Percentiles rank a stretch among this genome's conserved stretches.
Evolutionary conservation across 2,113 vertebrate species (phyloP).

Genomic region (Seriola dumerili): DNA sequence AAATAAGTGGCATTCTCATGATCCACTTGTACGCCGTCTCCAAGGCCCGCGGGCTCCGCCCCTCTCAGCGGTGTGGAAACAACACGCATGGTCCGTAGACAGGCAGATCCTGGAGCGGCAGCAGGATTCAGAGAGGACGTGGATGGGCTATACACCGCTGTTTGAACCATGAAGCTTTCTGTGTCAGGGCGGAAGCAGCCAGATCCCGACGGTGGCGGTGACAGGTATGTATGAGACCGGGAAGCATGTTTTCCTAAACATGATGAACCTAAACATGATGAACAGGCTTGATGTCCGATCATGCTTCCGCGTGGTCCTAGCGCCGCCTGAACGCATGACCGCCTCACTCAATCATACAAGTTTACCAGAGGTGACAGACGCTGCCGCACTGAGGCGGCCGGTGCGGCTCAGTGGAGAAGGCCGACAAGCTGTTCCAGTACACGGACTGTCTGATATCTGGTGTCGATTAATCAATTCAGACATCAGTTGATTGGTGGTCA

Average conservation of each 20-base stretch:
- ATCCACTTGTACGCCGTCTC: slow-evolving; percentile 75
- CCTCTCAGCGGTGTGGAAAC: slow-evolving; percentile 63
- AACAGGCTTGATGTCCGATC: slow-evolving; percentile 26
- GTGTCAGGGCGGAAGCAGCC: neutral
- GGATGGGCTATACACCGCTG: neutral
- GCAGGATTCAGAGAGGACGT: slow-evolving; percentile 1
- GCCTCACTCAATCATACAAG: slow-evolving; percentile 74
- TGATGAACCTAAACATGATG: neutral
- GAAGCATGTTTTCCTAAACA: neutral
- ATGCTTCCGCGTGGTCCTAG: slow-evolving; percentile 67
- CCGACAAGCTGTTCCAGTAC: neutral
- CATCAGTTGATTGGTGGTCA: slow-evolving; percentile 7
- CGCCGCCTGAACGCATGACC: slow-evolving; percentile 35
- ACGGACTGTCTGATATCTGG: neutral
- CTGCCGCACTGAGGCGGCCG: slow-evolving; percentile 43
- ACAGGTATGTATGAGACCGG: slow-evolving; percentile 54
- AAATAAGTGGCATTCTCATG: slow-evolving; percentile 59
- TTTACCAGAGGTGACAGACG: slow-evolving; percentile 61
- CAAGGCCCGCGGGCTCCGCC: slow-evolving; percentile 69
- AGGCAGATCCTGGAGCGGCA: slow-evolving; percentile 58
- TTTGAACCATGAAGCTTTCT: slow-evolving; percentile 36
- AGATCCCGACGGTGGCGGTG: neutral
- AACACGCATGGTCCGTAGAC: slow-evolving; percentile 75
- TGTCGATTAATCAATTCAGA: neutral
- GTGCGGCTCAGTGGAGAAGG: neutral